Evolutionary conservation across 1,140 invertebrate species (phyloP), one percentile per base, ranked within the genome.

Genomic region (Leguminivora glycinivorella): DNA sequence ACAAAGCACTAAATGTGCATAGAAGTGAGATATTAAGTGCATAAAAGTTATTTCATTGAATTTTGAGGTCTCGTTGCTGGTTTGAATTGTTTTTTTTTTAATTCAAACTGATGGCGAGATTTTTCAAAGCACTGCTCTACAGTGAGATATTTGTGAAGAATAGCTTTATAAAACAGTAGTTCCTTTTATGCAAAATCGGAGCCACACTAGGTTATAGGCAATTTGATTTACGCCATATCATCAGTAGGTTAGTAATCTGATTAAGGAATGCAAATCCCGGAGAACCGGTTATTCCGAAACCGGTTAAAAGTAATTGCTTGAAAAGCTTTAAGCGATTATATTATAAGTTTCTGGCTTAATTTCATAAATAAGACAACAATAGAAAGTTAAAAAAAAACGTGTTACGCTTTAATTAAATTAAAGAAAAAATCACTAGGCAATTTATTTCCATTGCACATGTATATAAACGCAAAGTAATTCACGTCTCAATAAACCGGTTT

Each of bases 121-220:
- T 22, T 6, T 6, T 6, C 7, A 22, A 52, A 22, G 47, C 47
- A 52, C 19, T 19, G 19, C 47, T 9, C 47, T 4, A 52, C 19
- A 52, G 47, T 52, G 47, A 52, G 47, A 52, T 52, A 7, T 63
- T 31, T 63, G 58, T 63, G 58, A 63, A 29, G 7, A 63, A 63
- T 63, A 63, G 58, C 58, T 63, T 63, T 63, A 63, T 29, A 34
- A 63, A 63, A 31, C 58, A 10, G 58, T 63, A 63, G 58, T 63
- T 63, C 58, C 58, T 63, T 63, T 63, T 29, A 63, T 7, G 17
- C 25, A 17, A 31, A 52, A 63, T 31, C 26, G 26, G 58, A 63
- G 58, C 58, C 58, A 63, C 43, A 52, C 19, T 52, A 52, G 47
- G 12, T 63, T 63, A 63, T 63, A 63, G 58, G 58, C 58, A 6